These are phyloP conservation scores for Crotalus viridis DNA, from an alignment of 2,113 vertebrate species.

Conservation along the genomic window DNA sequence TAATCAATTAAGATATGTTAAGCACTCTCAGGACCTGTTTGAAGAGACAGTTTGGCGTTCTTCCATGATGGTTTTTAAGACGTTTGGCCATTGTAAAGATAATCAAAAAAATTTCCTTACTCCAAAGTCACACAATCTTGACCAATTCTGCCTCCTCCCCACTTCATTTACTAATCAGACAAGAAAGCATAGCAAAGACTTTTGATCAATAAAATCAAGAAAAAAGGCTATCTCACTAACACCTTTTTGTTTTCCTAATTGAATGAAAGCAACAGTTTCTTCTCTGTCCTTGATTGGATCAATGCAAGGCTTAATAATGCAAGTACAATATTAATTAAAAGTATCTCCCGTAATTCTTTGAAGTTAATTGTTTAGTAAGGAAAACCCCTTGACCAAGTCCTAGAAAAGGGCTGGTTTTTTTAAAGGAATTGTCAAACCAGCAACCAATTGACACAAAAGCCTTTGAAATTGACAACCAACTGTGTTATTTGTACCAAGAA, in stretches of 20 bases:
- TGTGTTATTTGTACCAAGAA: neutral
- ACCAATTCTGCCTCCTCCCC: neutral
- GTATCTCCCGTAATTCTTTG: neutral
- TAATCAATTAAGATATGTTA: neutral
- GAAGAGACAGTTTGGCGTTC: neutral
- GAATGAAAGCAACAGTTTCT: neutral
- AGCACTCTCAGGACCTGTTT: neutral
- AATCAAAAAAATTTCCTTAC: neutral
- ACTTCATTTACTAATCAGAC: neutral
- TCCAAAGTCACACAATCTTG: neutral
- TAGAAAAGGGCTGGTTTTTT: neutral
- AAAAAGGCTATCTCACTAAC: neutral
- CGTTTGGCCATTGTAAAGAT: neutral
- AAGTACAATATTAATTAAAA: neutral
- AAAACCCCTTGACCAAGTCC: neutral
- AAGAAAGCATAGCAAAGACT: neutral
- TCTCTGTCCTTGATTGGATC: neutral
- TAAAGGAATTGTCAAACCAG: neutral
- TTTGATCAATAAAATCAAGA: neutral
- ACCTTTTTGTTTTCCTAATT: neutral
- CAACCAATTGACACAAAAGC: neutral
- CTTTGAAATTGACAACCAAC: neutral
- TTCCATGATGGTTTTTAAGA: neutral
- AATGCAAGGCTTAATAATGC: neutral
- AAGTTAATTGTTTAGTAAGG: neutral